Percentiles rank a stretch among this genome's conserved stretches.
phyloP scores from a whole-genome alignment of 2,113 vertebrate genomes.

The Mobula hypostoma region DNA sequence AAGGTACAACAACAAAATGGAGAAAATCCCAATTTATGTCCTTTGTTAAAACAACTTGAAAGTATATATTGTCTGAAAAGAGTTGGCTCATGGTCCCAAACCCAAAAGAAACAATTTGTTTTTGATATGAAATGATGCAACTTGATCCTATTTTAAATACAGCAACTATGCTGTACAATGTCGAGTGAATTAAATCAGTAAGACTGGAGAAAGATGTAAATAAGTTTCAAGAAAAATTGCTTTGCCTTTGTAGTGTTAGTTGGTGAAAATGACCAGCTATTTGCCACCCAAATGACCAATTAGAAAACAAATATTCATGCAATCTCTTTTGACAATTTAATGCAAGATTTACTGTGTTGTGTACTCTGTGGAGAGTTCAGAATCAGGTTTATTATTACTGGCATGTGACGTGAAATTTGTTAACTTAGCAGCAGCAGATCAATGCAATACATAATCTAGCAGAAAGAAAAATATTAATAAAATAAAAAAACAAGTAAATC shows the following conservation, averaged over 20 bases:
- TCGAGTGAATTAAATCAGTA: not conserved
- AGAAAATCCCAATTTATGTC: not conserved
- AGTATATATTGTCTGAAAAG: not conserved
- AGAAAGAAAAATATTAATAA: no score
- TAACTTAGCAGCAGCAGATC: no score
- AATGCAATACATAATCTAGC: no score
- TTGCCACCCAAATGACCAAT: not conserved
- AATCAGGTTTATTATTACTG: no score
- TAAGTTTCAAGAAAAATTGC: not conserved
- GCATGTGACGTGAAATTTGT: no score
- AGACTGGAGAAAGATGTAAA: not conserved
- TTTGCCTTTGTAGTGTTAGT: not conserved
- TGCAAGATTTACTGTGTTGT: not conserved
- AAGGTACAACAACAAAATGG: not conserved
- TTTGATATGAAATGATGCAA: not conserved
- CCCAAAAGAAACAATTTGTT: not conserved
- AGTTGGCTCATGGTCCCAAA: not conserved
- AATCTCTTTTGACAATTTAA: not conserved
- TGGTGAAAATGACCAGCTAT: no score
- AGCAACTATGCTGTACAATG: not conserved
- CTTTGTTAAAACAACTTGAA: not conserved
- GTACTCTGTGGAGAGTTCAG: no score
- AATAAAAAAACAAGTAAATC: no score
- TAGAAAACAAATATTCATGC: not conserved
- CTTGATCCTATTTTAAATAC: no score